Conservation (phyloP, 1,140 invertebrate genomes). For the Cyclina sinensis region DNA sequence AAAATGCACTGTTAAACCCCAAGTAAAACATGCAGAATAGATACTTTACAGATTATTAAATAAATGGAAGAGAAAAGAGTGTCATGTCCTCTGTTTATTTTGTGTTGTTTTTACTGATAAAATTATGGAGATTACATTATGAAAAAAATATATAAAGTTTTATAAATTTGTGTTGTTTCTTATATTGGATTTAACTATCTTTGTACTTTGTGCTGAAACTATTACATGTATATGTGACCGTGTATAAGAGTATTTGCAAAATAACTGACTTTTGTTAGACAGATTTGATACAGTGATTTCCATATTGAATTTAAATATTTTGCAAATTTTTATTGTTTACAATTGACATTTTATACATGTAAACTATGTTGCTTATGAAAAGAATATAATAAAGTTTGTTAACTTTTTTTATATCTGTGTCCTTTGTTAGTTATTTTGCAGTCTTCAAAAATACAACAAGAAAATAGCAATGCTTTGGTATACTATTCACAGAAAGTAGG, state of each 20-base stretch:
- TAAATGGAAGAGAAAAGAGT: no score
- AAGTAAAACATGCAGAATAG: no score
- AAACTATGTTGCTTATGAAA: conserved; percentile 14
- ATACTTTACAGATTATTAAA: no score
- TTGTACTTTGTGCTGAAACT: neutral
- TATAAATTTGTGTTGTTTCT: no score
- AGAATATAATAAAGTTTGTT: conserved; percentile 47
- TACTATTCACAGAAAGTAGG: no score
- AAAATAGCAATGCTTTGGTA: no score
- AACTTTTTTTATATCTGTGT: conserved; percentile 16
- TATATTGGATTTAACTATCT: neutral
- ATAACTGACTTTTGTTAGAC: neutral
- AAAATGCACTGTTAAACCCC: no score
- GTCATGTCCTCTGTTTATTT: no score
- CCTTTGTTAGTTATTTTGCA: neutral
- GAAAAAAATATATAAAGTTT: no score
- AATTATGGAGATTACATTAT: no score
- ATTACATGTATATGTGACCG: neutral
- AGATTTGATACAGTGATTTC: neutral
- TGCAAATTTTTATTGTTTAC: conserved; percentile 54
- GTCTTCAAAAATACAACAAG: no score
- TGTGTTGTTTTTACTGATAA: no score
- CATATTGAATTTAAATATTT: neutral
- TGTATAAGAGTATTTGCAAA: neutral
- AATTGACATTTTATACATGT: conserved; percentile 11